phyloP scores from a whole-genome alignment of 2,797 vertebrate species.

The Darevskia mixta region DNA sequence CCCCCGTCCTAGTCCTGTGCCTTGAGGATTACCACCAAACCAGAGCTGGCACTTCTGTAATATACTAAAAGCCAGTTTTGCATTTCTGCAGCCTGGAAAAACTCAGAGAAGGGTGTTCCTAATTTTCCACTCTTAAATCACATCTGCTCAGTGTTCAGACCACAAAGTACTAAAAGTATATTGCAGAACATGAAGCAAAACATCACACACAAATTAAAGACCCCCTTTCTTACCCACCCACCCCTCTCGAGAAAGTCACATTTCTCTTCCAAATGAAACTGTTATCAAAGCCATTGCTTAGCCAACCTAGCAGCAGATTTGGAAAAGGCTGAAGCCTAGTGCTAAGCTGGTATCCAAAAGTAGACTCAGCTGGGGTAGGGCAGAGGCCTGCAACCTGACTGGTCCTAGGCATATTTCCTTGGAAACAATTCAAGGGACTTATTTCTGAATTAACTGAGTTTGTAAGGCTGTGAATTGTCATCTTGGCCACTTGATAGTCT shows the following conservation, averaged over 20 bases:
- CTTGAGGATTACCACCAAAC: slow-evolving; percentile 36
- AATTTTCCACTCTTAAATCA: slow-evolving; percentile 49
- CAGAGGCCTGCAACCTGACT: neutral
- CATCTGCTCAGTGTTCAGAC: slow-evolving; percentile 40
- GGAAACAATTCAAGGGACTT: neutral
- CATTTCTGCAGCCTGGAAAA: slow-evolving; percentile 58
- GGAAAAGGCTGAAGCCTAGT: slow-evolving; percentile 32
- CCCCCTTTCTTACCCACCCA: neutral
- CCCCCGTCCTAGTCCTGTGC: fast-evolving
- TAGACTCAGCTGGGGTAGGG: neutral
- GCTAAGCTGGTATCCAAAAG: slow-evolving; percentile 33
- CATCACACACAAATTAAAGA: slow-evolving; percentile 11
- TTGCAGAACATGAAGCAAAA: slow-evolving; percentile 35
- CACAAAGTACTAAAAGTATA: slow-evolving; percentile 25
- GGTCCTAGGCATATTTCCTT: neutral
- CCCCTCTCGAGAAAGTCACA: slow-evolving; percentile 8
- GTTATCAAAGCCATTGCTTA: slow-evolving; percentile 18
- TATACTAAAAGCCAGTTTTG: neutral
- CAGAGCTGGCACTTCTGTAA: slow-evolving; percentile 38
- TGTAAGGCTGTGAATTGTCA: neutral
- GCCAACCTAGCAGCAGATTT: slow-evolving; percentile 27
- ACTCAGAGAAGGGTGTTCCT: slow-evolving; percentile 47
- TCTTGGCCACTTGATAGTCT: neutral
- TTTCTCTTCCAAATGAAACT: neutral
- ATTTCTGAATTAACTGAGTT: neutral